These are phyloP conservation scores for Halictus rubicundus DNA, from an alignment of 1,140 invertebrate genomes.

Conservation along the genomic window DNA sequence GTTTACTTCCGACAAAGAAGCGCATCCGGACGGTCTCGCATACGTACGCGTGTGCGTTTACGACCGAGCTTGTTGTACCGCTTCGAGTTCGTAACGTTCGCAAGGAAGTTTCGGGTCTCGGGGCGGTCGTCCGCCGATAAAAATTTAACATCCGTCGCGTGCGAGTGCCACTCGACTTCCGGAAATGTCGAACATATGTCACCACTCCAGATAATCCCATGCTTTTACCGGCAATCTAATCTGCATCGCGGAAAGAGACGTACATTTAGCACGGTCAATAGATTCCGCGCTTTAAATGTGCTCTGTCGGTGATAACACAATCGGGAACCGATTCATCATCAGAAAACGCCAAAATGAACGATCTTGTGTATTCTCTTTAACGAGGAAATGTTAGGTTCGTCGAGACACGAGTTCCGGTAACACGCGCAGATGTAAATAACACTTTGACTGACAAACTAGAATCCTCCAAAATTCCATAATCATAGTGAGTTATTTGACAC, in stretches of 20 bases:
- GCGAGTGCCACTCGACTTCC: background rate
- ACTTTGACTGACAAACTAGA: no score
- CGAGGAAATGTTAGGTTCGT: no score
- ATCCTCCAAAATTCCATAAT: no score
- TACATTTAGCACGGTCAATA: conserved; percentile 74
- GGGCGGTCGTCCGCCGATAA: conserved; percentile 22
- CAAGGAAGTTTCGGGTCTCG: background rate
- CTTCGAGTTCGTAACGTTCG: no score
- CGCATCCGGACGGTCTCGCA: conserved; percentile 8
- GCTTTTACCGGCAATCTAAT: conserved; percentile 79
- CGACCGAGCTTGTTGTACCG: background rate
- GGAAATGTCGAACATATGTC: conserved; percentile 71
- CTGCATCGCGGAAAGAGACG: conserved; percentile 76
- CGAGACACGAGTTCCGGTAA: no score
- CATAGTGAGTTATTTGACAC: no score
- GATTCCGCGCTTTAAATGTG: conserved; percentile 49
- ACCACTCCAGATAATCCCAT: conserved; percentile 75
- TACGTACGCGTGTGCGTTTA: background rate
- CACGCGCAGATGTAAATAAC: no score
- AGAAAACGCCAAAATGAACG: no score
- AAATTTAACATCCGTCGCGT: conserved; percentile 21
- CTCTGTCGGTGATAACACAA: conserved; percentile 5
- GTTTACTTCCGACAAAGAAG: conserved; percentile 37
- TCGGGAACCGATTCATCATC: no score
- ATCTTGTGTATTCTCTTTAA: no score